These are phyloP conservation scores for Clepsis dumicolana DNA, from an alignment of 2,888 invertebrate genomes.

Conservation along the genomic window DNA sequence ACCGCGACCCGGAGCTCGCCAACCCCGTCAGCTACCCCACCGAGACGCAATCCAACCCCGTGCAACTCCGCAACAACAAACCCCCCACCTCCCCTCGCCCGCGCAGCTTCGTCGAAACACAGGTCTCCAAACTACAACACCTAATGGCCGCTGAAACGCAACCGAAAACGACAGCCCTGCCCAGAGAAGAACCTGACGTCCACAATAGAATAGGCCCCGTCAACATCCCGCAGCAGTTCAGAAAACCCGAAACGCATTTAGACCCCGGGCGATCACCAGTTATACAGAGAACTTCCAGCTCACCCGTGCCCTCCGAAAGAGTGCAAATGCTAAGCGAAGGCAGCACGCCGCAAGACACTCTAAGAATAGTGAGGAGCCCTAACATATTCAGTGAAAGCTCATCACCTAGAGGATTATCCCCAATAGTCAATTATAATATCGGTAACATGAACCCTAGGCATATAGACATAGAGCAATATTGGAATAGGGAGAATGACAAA, in stretches of 20 bases:
- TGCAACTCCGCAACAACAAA: constrained; percentile 54
- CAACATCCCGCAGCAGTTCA: constrained; percentile 71
- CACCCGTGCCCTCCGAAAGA: constrained; percentile 64
- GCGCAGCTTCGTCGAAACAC: constrained; percentile 78
- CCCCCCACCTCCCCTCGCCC: constrained; percentile 61
- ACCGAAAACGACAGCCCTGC: constrained; percentile 62
- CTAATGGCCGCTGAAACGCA: constrained; percentile 72
- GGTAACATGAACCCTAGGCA: constrained; percentile 85
- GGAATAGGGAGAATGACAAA: constrained; percentile 72
- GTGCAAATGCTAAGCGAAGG: constrained; percentile 58
- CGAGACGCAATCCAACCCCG: constrained; percentile 54
- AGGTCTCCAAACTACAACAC: constrained; percentile 78
- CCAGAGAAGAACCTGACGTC: constrained; percentile 66
- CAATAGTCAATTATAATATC: constrained; percentile 80
- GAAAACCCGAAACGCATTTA: constrained; percentile 56
- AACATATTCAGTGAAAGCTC: constrained; percentile 79
- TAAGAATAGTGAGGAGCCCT: constrained; percentile 71
- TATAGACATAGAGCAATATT: constrained; percentile 76
- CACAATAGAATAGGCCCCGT: constrained; percentile 68
- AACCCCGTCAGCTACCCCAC: constrained; percentile 58
- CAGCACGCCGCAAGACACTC: constrained; percentile 70
- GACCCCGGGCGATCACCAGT: constrained; percentile 65
- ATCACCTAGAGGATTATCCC: constrained; percentile 76
- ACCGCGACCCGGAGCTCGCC: constrained; percentile 60
- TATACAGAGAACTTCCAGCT: constrained; percentile 70